Base-by-base conservation (phyloP, 1,140 invertebrate genomes). In the Pogonomyrmex californicus region DNA sequence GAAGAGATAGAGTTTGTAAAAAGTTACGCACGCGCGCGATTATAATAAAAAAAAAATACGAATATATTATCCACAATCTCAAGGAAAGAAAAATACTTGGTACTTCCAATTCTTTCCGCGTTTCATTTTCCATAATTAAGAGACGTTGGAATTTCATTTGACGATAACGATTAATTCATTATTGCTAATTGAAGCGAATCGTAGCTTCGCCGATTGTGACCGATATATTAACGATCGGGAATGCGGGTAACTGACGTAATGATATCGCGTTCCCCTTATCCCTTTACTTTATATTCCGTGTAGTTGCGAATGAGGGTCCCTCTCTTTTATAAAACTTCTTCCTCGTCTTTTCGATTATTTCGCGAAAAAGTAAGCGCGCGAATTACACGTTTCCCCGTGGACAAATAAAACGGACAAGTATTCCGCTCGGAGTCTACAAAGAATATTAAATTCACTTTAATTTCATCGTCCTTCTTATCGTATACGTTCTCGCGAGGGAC, bases 121-220 rank as follows among this genome's bases (percentile, higher is more conserved):
- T 14, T 66, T 54, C 7, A 56, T 68, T 81, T 81, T 81, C 23
- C 36, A 9, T 41, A 54, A 81, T 68, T 70, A 68, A 81, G 62
- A 41, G 49, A 7, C 33, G 62, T 68, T 10, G 12, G 17, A 75
- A 12, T 81, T 41, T 56, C 63, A 56, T 81, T 81, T 38, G 36
- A 68, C 36, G 36, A 30, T 44, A 14, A 58, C 14, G 38, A 58
- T 82, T 58, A 82, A 71, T 12, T 60, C 66, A 14, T n/a, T 54
- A 30, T 73, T 58, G 30, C 54, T 73, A 47, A 82, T 82, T 82
- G 54, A 82, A 56, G 23, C 14, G 65, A 68, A 68, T 58, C 23
- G 66, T 33, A 47, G 36, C 66, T 58, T 71, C 9, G 62, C 0
- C 62, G 30, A 63, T 23, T 51, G 10, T 38, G 17, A 47, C 17